Percentiles rank a stretch among this genome's conserved stretches.
Evolutionary conservation across 2,113 vertebrate genomes (phyloP).

Genomic region (Daubentonia madagascariensis): DNA sequence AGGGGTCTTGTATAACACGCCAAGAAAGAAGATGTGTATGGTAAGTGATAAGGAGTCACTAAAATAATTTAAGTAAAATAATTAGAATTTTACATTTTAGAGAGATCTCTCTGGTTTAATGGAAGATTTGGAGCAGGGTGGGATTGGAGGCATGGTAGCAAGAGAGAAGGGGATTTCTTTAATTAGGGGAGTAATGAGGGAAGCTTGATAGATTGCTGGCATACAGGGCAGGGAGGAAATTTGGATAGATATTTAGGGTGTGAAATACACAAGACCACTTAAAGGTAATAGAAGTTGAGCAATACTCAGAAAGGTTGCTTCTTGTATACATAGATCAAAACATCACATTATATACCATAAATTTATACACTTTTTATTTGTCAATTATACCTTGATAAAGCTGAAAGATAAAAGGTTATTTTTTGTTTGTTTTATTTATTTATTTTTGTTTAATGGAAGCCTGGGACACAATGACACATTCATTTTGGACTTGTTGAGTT

Average conservation of each 20-base stretch:
- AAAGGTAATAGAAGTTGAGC: background rate
- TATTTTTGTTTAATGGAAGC: background rate
- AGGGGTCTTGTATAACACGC: background rate
- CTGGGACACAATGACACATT: background rate
- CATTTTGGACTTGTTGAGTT: background rate
- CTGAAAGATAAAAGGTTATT: background rate
- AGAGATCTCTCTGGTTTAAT: background rate
- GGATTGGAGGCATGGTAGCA: background rate
- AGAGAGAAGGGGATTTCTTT: background rate
- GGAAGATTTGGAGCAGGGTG: background rate
- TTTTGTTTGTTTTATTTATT: background rate
- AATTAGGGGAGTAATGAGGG: background rate
- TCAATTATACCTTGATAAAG: background rate
- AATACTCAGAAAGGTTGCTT: background rate
- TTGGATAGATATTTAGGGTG: background rate
- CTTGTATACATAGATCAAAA: background rate
- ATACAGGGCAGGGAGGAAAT: background rate
- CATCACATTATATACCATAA: background rate
- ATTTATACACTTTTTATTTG: background rate
- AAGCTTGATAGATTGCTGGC: background rate
- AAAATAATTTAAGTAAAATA: slow-evolving; percentile 34
- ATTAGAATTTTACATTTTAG: background rate
- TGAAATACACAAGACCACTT: background rate
- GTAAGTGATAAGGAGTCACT: background rate
- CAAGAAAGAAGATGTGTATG: background rate